Base-by-base conservation (phyloP, 1,140 invertebrate genomes). In the Acromyrmex charruanus region DNA sequence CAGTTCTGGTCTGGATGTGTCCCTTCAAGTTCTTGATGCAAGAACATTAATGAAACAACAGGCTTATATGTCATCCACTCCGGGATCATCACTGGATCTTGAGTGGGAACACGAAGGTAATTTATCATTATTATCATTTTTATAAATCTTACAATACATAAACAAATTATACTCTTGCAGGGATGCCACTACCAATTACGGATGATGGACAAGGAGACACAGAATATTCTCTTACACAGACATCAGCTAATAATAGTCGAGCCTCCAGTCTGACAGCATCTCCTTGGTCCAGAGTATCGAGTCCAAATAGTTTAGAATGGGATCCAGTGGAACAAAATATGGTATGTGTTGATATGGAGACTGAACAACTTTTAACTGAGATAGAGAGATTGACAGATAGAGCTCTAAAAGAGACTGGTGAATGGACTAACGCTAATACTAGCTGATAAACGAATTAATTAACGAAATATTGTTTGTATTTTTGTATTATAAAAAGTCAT, bases 81-180 rank as follows among this genome's bases (percentile, higher is more conserved):
- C 96, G 74, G 95, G 95, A 35, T 96, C 95, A 77, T 96, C 96
- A 7, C 89, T 96, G 63, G 96, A 96, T 92, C 92, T 96, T 86
- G 96, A 96, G 91, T 96, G 96, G 96, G 96, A 96, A 93, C 96
- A 96, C 88, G 96, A 96, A 95, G 94, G 95, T 95, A 89, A 85
- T 69, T n/a, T 16, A 51, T 10, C 18, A 66, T 85, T 51, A 51
- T 51, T 12, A 59, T 25, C 5, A 71, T 65, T 69, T 63, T 12
- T 35, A 28, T 16, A 53, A 66, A 10, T 79, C 0, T 63, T 44
- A 25, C 21, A 7, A 12, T 77, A 79, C 21, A 61, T 14, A 39
- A 39, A 61, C 39, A 68, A 55, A 71, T 74, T 18, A 6, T 55
- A 51, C 61, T 44, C 35, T 0, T 77, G 69, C 55, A 94, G 93